Conservation (phyloP, 2,797 vertebrate species). For the Rhodeus uyekii region DNA sequence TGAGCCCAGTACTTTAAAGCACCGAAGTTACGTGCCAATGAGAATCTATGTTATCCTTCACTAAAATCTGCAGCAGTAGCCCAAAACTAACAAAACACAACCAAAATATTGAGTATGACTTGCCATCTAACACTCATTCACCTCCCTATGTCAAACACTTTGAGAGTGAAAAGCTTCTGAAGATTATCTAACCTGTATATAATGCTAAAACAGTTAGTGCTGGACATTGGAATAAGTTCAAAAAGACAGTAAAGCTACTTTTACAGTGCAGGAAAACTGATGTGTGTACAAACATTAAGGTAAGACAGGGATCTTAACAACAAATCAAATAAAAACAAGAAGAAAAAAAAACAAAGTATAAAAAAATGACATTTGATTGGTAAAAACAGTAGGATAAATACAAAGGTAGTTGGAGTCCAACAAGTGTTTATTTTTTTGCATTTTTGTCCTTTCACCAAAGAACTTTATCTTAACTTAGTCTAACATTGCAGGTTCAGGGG, state of each 20-base stretch:
- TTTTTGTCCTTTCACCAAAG: conserved; percentile 66
- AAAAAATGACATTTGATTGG: conserved; percentile 76
- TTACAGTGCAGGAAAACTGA: conserved; percentile 73
- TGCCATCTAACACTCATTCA: conserved; percentile 70
- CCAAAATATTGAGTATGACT: conserved; percentile 51
- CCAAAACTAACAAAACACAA: conserved; percentile 31
- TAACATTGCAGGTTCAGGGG: conserved; percentile 70
- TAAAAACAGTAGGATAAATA: conserved; percentile 88
- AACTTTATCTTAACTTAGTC: conserved; percentile 72
- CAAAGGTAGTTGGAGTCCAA: conserved; percentile 75
- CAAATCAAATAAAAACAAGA: conserved; percentile 55
- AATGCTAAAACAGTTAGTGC: conserved; percentile 72
- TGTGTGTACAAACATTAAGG: conserved; percentile 69
- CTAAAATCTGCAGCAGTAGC: conserved; percentile 32
- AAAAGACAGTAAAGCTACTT: conserved; percentile 61
- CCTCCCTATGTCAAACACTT: conserved; percentile 67
- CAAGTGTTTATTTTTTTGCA: conserved; percentile 62
- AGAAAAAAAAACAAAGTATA: conserved; percentile 70
- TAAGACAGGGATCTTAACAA: conserved; percentile 69
- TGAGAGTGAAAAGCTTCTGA: conserved; percentile 66
- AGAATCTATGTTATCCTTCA: conserved; percentile 67
- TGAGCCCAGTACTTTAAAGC: conserved; percentile 70
- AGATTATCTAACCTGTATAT: conserved; percentile 78
- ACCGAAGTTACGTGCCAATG: conserved; percentile 68
- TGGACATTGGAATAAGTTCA: conserved; percentile 58